A percentile compares a stretch with the other conserved stretches of the same genome.
These are phyloP conservation scores for Sitta carolinensis DNA, from an alignment of 2,797 vertebrate species.

Conservation along the genomic window DNA sequence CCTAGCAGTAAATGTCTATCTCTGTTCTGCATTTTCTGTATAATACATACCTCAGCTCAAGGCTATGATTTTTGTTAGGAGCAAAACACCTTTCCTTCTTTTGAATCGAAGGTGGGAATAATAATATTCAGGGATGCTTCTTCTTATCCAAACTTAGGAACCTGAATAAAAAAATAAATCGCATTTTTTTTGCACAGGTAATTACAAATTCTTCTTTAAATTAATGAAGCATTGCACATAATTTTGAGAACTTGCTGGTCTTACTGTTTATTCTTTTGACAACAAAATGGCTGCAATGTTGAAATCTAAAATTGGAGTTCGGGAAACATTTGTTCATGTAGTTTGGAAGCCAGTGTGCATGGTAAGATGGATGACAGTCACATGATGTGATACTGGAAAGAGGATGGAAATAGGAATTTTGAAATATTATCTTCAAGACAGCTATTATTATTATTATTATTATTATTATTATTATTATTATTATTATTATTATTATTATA, in stretches of 20 bases:
- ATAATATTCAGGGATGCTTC: background rate
- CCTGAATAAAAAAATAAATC: background rate
- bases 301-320: background rate
- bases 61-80: background rate
- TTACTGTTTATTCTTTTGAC: background rate
- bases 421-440: background rate
- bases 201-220: background rate
- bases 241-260: background rate
- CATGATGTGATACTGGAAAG: background rate
- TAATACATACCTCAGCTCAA: background rate
- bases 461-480: no score
- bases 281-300: background rate
- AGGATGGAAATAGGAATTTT: background rate
- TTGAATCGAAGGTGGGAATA: background rate
- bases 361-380: background rate
- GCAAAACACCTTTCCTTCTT: background rate
- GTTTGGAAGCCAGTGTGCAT: background rate
- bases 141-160: background rate
- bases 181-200: background rate
- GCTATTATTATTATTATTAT: no score
- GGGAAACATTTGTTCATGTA: background rate
- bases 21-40: background rate
- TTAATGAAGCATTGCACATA: fast-evolving
- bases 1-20: background rate
- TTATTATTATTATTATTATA: no score